These are phyloP conservation scores for Furcula furcula DNA, from an alignment of 2,888 invertebrate species.

Conservation along the genomic window DNA sequence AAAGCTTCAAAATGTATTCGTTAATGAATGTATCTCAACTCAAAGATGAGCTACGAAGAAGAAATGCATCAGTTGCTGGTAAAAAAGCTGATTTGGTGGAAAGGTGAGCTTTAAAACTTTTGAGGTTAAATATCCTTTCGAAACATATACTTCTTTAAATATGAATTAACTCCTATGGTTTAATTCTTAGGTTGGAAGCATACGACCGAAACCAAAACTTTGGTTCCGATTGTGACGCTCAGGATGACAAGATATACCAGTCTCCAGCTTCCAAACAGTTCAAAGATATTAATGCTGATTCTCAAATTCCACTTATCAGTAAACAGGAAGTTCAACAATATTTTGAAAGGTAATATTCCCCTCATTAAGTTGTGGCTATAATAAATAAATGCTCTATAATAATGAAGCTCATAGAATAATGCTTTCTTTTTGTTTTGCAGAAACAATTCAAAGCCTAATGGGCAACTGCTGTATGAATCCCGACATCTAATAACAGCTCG, in stretches of 20 bases:
- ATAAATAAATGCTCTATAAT: neutral
- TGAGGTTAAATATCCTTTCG: no score
- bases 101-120: no score
- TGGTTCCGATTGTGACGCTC: neutral
- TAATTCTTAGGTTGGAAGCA: neutral
- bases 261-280: neutral
- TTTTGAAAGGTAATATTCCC: neutral
- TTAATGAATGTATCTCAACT: no score
- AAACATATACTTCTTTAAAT: no score
- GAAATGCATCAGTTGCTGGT: no score
- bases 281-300: neutral
- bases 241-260: neutral
- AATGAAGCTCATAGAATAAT: neutral
- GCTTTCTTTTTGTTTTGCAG: neutral
- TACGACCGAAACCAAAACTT: neutral
- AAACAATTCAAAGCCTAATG: neutral
- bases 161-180: no score
- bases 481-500: neutral
- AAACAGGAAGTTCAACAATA: neutral
- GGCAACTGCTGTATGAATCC: neutral
- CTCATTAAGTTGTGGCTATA: neutral
- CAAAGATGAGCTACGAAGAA: no score
- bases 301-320: neutral
- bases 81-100: no score
- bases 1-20: neutral